Evolutionary conservation across 2,888 invertebrate species (phyloP).

Genomic region (Plebejus melissa): DNA sequence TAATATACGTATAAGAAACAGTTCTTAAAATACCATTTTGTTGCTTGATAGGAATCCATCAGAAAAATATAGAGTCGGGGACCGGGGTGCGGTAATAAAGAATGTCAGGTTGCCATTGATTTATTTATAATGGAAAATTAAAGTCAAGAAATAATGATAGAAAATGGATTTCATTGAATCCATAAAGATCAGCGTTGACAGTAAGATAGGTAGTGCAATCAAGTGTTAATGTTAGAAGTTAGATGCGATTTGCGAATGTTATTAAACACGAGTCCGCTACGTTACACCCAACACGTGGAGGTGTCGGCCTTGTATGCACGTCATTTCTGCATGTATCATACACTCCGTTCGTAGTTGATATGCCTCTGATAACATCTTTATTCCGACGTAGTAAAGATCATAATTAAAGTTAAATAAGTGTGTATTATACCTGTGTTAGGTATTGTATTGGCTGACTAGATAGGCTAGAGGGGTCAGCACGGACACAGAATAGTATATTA

Average conservation of each 20-base stretch:
- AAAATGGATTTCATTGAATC: background rate
- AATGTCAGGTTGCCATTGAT: background rate
- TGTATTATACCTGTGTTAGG: background rate
- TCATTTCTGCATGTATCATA: background rate
- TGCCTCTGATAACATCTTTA: background rate
- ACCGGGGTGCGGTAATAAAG: background rate
- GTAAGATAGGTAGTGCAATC: background rate
- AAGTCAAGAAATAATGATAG: background rate
- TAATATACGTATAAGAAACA: too few species aligned
- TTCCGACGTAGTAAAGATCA: background rate
- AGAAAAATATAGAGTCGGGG: background rate
- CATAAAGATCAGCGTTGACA: background rate
- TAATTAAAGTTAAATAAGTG: background rate
- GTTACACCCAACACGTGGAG: constrained; percentile 21
- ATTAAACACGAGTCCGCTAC: constrained; percentile 18
- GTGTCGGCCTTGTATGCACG: constrained; percentile 20
- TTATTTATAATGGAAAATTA: background rate
- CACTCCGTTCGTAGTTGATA: background rate
- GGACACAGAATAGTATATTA: too few species aligned
- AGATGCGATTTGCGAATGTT: constrained; percentile 5
- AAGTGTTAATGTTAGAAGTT: constrained; percentile 6
- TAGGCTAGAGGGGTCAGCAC: background rate
- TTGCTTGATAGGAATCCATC: background rate
- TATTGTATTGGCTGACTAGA: background rate
- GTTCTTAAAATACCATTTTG: background rate